Conservation (phyloP, 2,888 invertebrate genomes). For the Callyntrura guangdongensis region DNA sequence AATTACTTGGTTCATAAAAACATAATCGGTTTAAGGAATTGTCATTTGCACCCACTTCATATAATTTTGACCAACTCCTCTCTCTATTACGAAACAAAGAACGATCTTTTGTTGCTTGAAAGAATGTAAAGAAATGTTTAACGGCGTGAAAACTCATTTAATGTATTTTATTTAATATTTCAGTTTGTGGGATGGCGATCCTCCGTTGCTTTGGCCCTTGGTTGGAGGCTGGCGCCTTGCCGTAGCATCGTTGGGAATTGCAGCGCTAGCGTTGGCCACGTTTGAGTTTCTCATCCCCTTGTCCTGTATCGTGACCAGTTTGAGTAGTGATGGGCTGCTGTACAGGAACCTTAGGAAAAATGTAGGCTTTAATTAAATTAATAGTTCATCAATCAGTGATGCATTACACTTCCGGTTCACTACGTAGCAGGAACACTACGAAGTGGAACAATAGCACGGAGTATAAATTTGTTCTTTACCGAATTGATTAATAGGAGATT, state of each 20-base stretch:
- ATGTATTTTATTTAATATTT: not conserved
- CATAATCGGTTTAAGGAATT: too few species aligned
- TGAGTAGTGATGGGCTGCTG: conserved; percentile 84
- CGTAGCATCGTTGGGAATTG: conserved; percentile 83
- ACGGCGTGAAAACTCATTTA: conserved; percentile 15
- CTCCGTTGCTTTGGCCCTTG: conserved; percentile 83
- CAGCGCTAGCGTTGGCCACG: conserved; percentile 83
- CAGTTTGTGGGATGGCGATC: conserved; percentile 84
- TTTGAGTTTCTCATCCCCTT: conserved; percentile 84
- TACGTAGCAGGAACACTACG: too few species aligned
- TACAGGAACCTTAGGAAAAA: conserved; percentile 84
- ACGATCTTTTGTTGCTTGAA: too few species aligned
- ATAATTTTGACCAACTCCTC: too few species aligned
- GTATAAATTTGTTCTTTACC: not conserved
- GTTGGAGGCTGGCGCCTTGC: conserved; percentile 83
- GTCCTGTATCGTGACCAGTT: conserved; percentile 80
- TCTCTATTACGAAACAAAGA: too few species aligned
- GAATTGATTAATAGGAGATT: conserved; percentile 50
- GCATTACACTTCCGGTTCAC: too few species aligned
- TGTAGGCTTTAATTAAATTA: conserved; percentile 64
- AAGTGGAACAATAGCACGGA: too few species aligned
- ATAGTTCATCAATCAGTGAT: too few species aligned
- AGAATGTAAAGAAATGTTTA: too few species aligned
- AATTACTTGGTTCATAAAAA: too few species aligned
- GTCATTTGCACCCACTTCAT: too few species aligned